These are phyloP conservation scores for Hemibagrus guttatus DNA, from an alignment of 2,797 vertebrate species.

Conservation along the genomic window DNA sequence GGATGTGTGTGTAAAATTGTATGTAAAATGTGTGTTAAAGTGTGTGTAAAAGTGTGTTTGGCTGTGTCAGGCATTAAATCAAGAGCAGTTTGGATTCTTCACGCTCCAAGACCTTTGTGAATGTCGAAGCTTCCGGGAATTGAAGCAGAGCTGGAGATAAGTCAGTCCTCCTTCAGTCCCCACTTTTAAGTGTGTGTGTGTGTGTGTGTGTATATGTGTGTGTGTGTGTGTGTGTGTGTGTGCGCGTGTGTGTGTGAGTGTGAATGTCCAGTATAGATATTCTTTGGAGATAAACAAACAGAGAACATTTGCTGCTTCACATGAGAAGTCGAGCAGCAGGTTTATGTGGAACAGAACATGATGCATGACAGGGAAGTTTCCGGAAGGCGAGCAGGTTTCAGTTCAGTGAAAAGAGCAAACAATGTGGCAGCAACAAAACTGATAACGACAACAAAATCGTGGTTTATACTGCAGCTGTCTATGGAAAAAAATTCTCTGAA, in stretches of 20 bases:
- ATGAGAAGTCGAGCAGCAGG: slow-evolving; percentile 2
- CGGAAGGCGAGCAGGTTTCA: neutral
- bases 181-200: slow-evolving; percentile 6
- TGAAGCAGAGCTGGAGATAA: slow-evolving; percentile 33
- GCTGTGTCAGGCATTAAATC: slow-evolving; percentile 31
- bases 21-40: slow-evolving; percentile 1
- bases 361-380: slow-evolving; percentile 24
- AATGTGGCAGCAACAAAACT: slow-evolving; percentile 17
- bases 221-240: slow-evolving; percentile 18
- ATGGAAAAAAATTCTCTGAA: neutral
- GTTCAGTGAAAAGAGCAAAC: slow-evolving; percentile 13
- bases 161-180: slow-evolving; percentile 24
- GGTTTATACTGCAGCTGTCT: slow-evolving; percentile 1
- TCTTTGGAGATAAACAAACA: slow-evolving; percentile 12
- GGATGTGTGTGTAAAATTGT: neutral
- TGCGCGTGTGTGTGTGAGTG: neutral
- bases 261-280: slow-evolving; percentile 7
- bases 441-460: slow-evolving; percentile 14
- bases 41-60: slow-evolving; percentile 13
- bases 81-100: slow-evolving; percentile 28
- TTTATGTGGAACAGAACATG: slow-evolving; percentile 15
- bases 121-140: slow-evolving; percentile 33
- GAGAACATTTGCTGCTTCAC: slow-evolving; percentile 17
- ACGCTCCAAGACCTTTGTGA: slow-evolving; percentile 27
- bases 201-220: slow-evolving; percentile 4